Conservation (phyloP, 1,140 invertebrate species). For the Kradibia gibbosae region DNA sequence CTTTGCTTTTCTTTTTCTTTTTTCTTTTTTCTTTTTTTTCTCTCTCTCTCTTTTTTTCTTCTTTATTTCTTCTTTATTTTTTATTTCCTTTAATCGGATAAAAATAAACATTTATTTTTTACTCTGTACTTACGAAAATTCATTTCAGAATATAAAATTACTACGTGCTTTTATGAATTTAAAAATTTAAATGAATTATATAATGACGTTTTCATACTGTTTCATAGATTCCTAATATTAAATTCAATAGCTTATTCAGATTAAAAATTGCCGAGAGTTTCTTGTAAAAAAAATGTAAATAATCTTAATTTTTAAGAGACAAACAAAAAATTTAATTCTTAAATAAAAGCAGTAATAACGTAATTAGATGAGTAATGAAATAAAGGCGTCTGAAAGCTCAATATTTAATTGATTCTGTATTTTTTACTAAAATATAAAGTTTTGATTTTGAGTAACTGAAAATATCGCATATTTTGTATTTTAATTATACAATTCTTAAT, state of each 20-base stretch:
- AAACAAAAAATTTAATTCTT: not conserved
- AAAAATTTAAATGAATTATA: conserved; percentile 8
- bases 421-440: not conserved
- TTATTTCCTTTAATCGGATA: conserved; percentile 16
- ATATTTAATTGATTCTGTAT: conserved; percentile 10
- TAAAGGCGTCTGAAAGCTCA: not conserved
- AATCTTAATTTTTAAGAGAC: conserved; percentile 44
- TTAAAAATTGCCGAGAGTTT: conserved; percentile 27
- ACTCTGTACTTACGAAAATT: conserved; percentile 38
- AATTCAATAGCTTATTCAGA: conserved; percentile 14
- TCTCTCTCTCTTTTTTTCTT: too few species aligned
- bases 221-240: conserved; percentile 14
- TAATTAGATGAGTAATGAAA: not conserved
- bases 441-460: not conserved
- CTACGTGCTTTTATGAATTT: conserved; percentile 18
- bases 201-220: conserved; percentile 5
- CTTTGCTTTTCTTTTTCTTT: too few species aligned
- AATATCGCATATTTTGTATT: conserved; percentile 12
- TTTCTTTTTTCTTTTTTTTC: too few species aligned
- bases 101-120: conserved; percentile 33
- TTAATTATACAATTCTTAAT: conserved; percentile 4
- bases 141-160: conserved; percentile 23
- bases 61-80: too few species aligned
- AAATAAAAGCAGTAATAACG: not conserved
- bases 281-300: conserved; percentile 49